phyloP scores from a whole-genome alignment of 2,888 invertebrate species.

The Rotaria sp. region DNA sequence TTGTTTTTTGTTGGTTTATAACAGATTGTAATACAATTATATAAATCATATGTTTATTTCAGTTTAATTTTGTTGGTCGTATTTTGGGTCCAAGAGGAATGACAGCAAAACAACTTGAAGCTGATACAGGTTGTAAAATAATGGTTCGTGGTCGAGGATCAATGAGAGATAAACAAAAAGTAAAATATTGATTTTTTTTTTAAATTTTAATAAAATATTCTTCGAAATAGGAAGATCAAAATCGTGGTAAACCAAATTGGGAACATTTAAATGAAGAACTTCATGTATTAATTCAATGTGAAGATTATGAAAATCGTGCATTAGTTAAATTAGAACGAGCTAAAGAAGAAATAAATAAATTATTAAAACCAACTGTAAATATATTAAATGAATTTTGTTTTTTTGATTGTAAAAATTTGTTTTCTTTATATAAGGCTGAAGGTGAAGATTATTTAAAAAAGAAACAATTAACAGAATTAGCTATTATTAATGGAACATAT shows the following conservation, averaged over 20 bases:
- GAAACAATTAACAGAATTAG: constrained; percentile 97
- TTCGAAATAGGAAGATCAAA: constrained; percentile 71
- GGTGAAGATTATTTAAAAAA: constrained; percentile 99
- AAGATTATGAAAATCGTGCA: constrained; percentile 93
- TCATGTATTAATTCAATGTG: constrained; percentile 93
- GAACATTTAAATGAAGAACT: constrained; percentile 97
- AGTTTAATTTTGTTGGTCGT: constrained; percentile 99
- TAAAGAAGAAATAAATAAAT: constrained; percentile 92
- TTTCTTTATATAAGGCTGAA: constrained; percentile 74
- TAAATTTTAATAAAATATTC: too few relatives aligned
- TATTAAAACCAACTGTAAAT: constrained; percentile 80
- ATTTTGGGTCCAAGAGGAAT: constrained; percentile 98
- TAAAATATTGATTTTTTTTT: neutral
- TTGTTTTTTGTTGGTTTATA: neutral
- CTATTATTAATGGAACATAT: constrained; percentile 99
- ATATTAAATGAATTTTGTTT: neutral
- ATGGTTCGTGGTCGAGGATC: constrained; percentile 99
- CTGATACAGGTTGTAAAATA: constrained; percentile 99
- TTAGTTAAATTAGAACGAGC: constrained; percentile 87
- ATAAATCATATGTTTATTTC: constrained; percentile 54
- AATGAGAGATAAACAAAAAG: constrained; percentile 97
- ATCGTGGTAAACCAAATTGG: constrained; percentile 99
- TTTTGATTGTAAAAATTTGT: too few relatives aligned
- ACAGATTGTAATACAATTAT: neutral
- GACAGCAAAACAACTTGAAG: constrained; percentile 99